Evolutionary conservation across 92 coral and sea anemone genomes (phyloP).

Genomic region (Palythoa caribaeorum): DNA sequence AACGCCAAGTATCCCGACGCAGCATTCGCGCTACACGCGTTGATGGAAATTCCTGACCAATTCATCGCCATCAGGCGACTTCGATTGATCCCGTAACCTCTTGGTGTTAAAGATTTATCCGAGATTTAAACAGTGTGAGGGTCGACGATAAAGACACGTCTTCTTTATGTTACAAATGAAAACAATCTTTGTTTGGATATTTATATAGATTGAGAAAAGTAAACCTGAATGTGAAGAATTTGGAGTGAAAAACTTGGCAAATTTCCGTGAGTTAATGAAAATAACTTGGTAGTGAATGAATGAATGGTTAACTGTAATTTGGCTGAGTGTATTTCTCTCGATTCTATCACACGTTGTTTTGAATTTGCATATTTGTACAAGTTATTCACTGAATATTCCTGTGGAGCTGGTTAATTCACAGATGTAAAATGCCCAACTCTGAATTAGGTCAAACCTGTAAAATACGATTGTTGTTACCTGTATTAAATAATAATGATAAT

Average conservation of each 20-base stretch:
- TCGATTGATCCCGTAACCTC: conserved; percentile 65
- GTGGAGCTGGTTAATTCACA: not conserved
- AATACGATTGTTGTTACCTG: not conserved
- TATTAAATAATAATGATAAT: not conserved
- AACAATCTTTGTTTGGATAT: conserved; percentile 5
- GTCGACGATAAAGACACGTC: conserved; percentile 17
- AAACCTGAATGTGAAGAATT: too few relatives aligned
- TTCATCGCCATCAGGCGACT: conserved; percentile 78
- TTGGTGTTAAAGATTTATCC: not conserved
- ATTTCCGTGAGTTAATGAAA: not conserved
- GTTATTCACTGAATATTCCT: not conserved
- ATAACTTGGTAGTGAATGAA: too few relatives aligned
- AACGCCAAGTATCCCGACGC: conserved; percentile 82
- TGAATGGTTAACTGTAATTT: not conserved
- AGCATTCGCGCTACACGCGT: conserved; percentile 90
- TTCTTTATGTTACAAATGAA: not conserved
- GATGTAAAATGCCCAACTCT: not conserved
- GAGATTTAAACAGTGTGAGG: conserved; percentile 25
- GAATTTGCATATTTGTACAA: conserved; percentile 8
- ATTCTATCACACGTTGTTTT: not conserved
- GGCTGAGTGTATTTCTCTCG: not conserved
- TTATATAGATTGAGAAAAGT: not conserved
- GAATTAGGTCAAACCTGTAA: not conserved
- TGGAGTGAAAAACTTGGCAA: not conserved
- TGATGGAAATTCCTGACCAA: conserved; percentile 99